A percentile compares a stretch with the other conserved stretches of the same genome.
phyloP scores from a whole-genome alignment of 2,113 vertebrate genomes.

The Eira barbara region DNA sequence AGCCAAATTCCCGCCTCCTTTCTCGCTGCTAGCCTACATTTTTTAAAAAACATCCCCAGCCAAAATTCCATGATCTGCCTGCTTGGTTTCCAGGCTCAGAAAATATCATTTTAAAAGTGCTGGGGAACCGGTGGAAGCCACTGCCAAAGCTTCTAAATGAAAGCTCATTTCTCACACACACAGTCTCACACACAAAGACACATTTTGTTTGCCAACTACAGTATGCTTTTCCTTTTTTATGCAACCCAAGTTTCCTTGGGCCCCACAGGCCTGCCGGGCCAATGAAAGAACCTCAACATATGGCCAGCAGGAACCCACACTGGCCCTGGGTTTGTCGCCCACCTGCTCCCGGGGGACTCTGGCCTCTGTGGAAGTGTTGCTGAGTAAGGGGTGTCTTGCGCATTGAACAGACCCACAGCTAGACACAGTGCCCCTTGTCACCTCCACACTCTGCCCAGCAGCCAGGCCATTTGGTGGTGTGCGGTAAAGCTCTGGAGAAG shows the following conservation, averaged over 20 bases:
- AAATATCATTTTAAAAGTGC: conserved; percentile 65
- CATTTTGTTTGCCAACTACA: conserved; percentile 61
- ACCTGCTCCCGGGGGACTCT: not conserved
- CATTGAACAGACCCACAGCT: not conserved
- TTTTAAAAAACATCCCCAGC: conserved; percentile 52
- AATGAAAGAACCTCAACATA: not conserved
- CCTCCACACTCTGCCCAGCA: not conserved
- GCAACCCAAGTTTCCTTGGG: conserved; percentile 49
- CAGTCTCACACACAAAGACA: conserved; percentile 27
- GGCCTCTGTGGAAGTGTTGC: not conserved
- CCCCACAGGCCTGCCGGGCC: not conserved
- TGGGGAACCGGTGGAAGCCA: not conserved
- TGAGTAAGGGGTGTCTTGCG: no score
- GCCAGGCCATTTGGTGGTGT: not conserved
- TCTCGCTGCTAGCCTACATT: conserved; percentile 67
- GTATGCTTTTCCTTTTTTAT: conserved; percentile 51
- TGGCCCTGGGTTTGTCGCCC: not conserved
- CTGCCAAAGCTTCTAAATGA: conserved; percentile 60
- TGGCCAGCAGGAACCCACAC: not conserved
- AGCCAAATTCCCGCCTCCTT: conserved; percentile 57
- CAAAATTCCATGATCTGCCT: conserved; percentile 74
- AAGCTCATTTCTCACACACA: conserved; percentile 42
- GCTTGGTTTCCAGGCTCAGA: conserved; percentile 63
- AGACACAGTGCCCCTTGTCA: no score
- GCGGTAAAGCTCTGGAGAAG: not conserved